Evolutionary conservation across 92 coral and sea anemone genomes (phyloP).

Genomic region (Blastomussa wellsi): DNA sequence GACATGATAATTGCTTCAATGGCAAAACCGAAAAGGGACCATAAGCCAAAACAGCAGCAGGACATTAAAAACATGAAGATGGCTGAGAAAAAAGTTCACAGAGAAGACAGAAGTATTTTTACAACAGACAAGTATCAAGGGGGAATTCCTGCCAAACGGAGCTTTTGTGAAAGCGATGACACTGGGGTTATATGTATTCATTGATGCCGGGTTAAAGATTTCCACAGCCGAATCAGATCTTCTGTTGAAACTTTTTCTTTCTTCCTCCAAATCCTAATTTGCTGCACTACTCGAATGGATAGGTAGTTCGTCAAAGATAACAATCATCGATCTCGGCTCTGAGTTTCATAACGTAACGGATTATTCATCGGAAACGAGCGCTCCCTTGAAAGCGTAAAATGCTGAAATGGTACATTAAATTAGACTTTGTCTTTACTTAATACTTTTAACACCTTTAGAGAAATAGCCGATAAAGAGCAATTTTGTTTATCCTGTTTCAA

Average conservation of each 20-base stretch:
- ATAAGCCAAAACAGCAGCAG: constrained; percentile 4
- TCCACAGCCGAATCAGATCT: not conserved
- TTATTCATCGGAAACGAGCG: not conserved
- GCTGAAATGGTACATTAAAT: not conserved
- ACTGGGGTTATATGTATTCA: not conserved
- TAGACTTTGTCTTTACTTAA: not conserved
- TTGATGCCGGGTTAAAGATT: not conserved
- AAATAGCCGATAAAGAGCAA: constrained; percentile 3
- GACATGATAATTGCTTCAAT: constrained; percentile 11
- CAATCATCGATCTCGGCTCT: not conserved
- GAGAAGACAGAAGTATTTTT: not conserved
- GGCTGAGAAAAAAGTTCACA: not conserved
- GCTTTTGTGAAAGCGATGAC: not conserved
- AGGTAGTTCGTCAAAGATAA: not conserved
- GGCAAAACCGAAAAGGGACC: not conserved
- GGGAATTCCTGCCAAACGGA: not conserved
- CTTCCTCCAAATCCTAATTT: not conserved
- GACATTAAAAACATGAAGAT: not conserved
- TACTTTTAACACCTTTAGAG: constrained; percentile 11
- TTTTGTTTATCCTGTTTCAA: constrained; percentile 5
- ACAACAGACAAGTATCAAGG: not conserved
- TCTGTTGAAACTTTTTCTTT: not conserved
- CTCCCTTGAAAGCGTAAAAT: not conserved
- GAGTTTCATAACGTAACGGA: not conserved
- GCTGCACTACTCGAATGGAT: not conserved